Evolutionary conservation across 2,113 vertebrate species (phyloP), one percentile per base, ranked within the genome.

Genomic region (Misgurnus anguillicaudatus): DNA sequence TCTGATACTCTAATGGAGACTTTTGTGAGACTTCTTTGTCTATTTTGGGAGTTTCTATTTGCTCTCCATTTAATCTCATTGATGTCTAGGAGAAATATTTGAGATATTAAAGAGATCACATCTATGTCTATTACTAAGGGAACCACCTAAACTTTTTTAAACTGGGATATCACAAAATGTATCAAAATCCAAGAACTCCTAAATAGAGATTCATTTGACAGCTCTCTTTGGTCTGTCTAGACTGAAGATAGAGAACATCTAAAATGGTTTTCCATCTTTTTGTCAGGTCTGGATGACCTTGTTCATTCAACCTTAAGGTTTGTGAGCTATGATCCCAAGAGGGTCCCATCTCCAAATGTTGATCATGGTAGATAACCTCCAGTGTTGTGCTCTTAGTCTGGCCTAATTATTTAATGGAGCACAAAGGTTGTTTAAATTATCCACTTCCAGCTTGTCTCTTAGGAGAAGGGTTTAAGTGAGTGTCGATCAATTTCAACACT

Each of bases 321-420:
- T 73, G 17, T 39, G 58, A 21, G 38, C 39, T 58, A 67, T 58
- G 66, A 13, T 55, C 9, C 67, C 74, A 62, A 68, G 61, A 66
- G 75, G 78, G 19, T 53, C 47, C 21, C 31, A 51, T 61, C 51
- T 62, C 63, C 4, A 48, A 62, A 13, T 63, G 21, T 39, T 61
- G 14, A 64, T 41, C 60, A 65, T 11, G 17, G 42, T 55, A 58
- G 67, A 78, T 13, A 42, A 57, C 41, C 69, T 65, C 63, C 42
- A 21, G 70, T 68, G 79, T 53, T 68, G 41, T 42, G 47, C 61
- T 83, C 77, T 55, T 17, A 71, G 53, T n/a, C 61, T 82, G 51
- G 24, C 77, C 76, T 72, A 79, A 83, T 86, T 79, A 82, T 61
- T 65, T 83, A 87, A 87, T 81, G 69, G 75, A 86, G 58, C 79